Evolutionary conservation across 2,888 invertebrate genomes (phyloP).

Genomic region (Onchidella celtica): DNA sequence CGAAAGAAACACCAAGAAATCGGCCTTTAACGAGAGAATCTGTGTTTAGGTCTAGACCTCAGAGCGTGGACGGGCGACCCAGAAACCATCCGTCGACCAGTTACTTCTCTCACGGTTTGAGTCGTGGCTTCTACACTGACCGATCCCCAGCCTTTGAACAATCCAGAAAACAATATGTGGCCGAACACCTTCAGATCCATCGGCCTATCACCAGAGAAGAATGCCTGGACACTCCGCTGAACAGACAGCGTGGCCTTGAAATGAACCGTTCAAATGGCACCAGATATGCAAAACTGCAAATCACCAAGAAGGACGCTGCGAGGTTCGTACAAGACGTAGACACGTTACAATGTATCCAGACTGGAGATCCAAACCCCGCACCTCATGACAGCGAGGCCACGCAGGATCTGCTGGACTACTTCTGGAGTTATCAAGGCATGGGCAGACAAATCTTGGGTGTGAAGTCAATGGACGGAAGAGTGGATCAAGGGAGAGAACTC

Average conservation of each 20-base stretch:
- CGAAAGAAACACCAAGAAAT: not conserved
- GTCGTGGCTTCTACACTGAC: too few species aligned
- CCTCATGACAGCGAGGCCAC: not conserved
- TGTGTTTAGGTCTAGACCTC: not conserved
- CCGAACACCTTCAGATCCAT: not conserved
- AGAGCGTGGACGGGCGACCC: not conserved
- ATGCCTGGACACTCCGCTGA: too few species aligned
- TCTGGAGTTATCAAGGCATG: slow-evolving; percentile 53
- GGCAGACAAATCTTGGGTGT: slow-evolving; percentile 43
- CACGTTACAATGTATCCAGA: not conserved
- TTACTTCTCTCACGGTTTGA: too few species aligned
- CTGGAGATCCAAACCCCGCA: not conserved
- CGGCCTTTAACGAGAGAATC: not conserved
- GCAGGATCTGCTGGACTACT: slow-evolving; percentile 46
- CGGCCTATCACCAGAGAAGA: not conserved
- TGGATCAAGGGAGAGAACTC: not conserved
- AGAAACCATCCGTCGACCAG: not conserved
- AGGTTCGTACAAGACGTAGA: not conserved
- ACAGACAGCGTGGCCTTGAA: not conserved
- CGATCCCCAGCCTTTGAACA: too few species aligned
- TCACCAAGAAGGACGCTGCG: not conserved
- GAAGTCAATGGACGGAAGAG: not conserved
- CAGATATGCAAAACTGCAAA: not conserved
- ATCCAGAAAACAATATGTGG: too few species aligned
- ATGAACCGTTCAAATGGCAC: not conserved